Conservation (phyloP, 2,888 invertebrate species). For the Chalcis sispes region DNA sequence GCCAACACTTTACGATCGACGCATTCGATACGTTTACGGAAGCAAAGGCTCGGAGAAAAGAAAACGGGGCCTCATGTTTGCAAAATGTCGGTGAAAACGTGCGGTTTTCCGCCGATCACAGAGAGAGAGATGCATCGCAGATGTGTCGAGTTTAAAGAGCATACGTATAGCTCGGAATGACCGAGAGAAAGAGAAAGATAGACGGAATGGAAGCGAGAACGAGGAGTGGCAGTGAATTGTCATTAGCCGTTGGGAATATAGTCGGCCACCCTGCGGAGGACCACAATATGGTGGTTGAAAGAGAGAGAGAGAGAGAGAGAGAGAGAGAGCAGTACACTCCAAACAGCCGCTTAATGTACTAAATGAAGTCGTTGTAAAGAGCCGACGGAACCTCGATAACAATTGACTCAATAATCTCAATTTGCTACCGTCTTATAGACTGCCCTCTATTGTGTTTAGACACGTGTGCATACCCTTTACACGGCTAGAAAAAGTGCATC, state of each 20-base stretch:
- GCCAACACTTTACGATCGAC: not conserved
- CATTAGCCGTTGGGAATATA: conserved; percentile 68
- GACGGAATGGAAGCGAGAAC: conserved; percentile 18
- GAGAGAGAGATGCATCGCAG: conserved; percentile 65
- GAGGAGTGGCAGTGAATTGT: conserved; percentile 67
- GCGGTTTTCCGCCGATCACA: conserved; percentile 63
- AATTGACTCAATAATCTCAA: conserved; percentile 57
- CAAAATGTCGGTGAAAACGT: conserved; percentile 64
- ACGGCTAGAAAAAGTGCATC: too few species aligned
- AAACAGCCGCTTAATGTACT: conserved; percentile 56
- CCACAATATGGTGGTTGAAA: conserved; percentile 60
- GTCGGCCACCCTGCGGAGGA: conserved; percentile 65
- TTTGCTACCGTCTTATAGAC: conserved; percentile 52
- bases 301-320: too few species aligned
- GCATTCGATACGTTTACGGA: too few species aligned
- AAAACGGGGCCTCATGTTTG: conserved; percentile 63
- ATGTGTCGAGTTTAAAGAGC: conserved; percentile 62
- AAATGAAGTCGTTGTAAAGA: conserved; percentile 53
- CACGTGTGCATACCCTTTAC: conserved; percentile 30
- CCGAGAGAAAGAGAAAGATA: conserved; percentile 9
- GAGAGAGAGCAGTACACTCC: too few species aligned
- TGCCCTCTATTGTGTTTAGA: conserved; percentile 17
- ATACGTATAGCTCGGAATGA: too few species aligned
- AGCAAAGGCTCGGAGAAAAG: too few species aligned
- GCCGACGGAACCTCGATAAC: conserved; percentile 47